A percentile compares a stretch with the other conserved stretches of the same genome.
Evolutionary conservation across 2,113 vertebrate species (phyloP).

Genomic region (Rhinichthys klamathensis): DNA sequence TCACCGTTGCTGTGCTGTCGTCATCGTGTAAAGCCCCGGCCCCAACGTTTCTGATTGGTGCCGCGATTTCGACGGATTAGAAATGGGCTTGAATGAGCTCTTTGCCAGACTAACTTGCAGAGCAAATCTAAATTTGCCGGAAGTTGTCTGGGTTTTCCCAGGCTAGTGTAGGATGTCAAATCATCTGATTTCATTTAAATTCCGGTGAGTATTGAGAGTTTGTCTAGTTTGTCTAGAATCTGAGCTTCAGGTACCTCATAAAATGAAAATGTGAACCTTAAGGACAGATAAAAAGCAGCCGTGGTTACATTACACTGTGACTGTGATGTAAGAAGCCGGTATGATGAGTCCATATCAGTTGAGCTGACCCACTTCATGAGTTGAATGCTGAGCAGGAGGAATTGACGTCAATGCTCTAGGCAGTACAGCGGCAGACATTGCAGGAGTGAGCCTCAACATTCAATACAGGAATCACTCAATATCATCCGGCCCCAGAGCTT

Average conservation of each 20-base stretch:
- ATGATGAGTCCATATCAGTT: slow-evolving; percentile 50
- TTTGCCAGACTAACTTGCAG: too few relatives aligned
- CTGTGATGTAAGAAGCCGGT: slow-evolving; percentile 37
- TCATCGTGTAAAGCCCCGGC: too few relatives aligned
- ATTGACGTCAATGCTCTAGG: slow-evolving; percentile 68
- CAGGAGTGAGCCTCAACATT: slow-evolving; percentile 40
- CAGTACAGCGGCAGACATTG: slow-evolving; percentile 56
- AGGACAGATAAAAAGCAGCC: slow-evolving; percentile 3
- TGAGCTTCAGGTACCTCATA: slow-evolving; percentile 16
- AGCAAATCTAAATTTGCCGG: too few relatives aligned
- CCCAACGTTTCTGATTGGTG: too few relatives aligned
- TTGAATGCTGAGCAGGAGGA: slow-evolving; percentile 62
- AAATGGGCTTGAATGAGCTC: too few relatives aligned
- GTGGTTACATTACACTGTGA: background rate
- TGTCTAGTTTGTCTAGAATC: background rate
- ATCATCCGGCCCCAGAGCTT: slow-evolving; percentile 17
- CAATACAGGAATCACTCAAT: slow-evolving; percentile 48
- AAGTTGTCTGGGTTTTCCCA: too few relatives aligned
- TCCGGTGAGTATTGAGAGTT: slow-evolving; percentile 25
- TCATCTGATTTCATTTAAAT: background rate
- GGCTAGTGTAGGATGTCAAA: background rate
- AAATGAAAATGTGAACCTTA: slow-evolving; percentile 24
- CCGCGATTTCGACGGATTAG: too few relatives aligned
- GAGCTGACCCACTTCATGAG: slow-evolving; percentile 68
- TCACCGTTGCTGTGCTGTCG: too few relatives aligned